Evolutionary conservation across 2,888 invertebrate species (phyloP), one percentile per base, ranked within the genome.

Genomic region (Palloptera scutellata): DNA sequence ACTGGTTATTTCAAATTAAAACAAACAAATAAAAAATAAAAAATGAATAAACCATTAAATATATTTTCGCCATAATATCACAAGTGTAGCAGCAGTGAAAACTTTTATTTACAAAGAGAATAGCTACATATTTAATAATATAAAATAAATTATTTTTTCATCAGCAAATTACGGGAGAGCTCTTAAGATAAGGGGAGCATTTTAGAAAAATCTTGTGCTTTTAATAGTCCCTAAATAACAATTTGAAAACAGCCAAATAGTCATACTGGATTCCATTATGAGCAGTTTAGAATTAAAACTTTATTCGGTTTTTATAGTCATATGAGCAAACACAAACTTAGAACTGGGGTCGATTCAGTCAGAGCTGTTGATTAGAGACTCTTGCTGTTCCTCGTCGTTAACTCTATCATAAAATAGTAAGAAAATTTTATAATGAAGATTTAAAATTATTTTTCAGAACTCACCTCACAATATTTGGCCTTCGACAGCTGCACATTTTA

Each of bases 371-470:
- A 89, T 89, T 65, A 89, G 83, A 57, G 89, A 89, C 80, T 89
- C 89, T 40, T 89, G 88, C 74, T 89, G 89, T 75, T 89, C 89
- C 75, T 89, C 89, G 70, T 89, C 89, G 41, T 87, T 86, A 72
- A 89, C 86, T 76, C 85, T 85, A 30, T 10, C 60, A 9, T 57
- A 61, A 10, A 30, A 30, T 30, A 30, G 6, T 30, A 6, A 30
- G n/a, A 30, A 30, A 30, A 30, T 30, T 30, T 30, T 6, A 30
- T 6, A 30, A 52, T 60, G 54, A 20, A 41, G 41, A 53, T 30
- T 30, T 30, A 30, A 30, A 30, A 30, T 30, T 30, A 30, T 30
- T 30, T 30, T 17, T 30, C 17, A 15, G n/a, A 13, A 72, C 75
- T 74, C 68, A 85, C 85, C 85, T 78, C 40, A 85, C 80, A 74